Conservation (phyloP, 2,113 vertebrate species). For the Alaudala cheleensis region DNA sequence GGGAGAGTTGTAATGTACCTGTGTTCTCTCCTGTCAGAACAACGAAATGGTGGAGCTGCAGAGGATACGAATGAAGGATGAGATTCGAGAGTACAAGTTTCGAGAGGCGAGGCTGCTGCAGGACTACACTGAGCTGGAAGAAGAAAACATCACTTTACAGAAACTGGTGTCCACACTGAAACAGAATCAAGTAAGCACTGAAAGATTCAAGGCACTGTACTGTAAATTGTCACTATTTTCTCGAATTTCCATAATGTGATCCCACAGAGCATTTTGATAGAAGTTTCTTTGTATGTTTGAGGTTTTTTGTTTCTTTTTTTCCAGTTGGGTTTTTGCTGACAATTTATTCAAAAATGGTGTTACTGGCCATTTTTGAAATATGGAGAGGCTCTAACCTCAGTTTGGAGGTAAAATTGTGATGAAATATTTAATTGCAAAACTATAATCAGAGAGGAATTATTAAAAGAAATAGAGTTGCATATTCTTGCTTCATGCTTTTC, state of each 20-base stretch:
- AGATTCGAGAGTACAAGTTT: conserved; percentile 93
- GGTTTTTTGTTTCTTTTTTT: neutral
- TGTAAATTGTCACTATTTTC: neutral
- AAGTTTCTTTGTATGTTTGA: neutral
- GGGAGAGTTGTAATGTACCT: neutral
- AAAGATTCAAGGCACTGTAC: neutral
- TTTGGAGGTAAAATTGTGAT: neutral
- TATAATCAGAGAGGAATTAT: neutral
- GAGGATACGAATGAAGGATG: conserved; percentile 89
- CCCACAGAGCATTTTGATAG: rapidly evolving
- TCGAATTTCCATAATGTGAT: neutral
- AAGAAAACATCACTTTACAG: conserved; percentile 97
- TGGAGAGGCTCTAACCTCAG: neutral
- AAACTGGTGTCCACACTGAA: conserved; percentile 93
- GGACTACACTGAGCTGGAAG: conserved; percentile 96
- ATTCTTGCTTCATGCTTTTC: neutral
- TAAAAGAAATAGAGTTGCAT: neutral
- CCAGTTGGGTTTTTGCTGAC: neutral
- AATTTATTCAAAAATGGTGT: neutral
- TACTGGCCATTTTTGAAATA: neutral
- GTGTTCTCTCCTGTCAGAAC: conserved; percentile 75
- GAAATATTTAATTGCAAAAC: neutral
- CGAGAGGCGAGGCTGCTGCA: conserved; percentile 90
- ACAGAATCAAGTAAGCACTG: conserved; percentile 88
- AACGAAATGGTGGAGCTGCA: conserved; percentile 93